phyloP scores from a whole-genome alignment of 2,113 vertebrate species.

The Tupaia tana region DNA sequence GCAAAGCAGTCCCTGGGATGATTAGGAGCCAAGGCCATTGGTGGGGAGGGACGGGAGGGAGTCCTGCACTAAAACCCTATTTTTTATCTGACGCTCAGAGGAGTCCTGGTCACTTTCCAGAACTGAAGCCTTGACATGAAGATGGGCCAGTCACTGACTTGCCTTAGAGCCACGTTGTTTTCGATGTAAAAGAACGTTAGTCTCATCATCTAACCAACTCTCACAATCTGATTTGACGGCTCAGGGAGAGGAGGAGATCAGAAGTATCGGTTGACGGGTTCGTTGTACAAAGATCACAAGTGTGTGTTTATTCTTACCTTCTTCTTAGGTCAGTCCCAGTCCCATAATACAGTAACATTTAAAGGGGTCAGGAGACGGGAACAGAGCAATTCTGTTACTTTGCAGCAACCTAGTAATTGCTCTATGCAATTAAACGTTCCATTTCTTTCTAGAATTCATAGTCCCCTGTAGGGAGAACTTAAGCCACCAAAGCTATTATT shows the following conservation, averaged over 20 bases:
- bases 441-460: not conserved
- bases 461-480: not conserved
- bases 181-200: not conserved
- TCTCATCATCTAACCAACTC: not conserved
- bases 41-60: not conserved
- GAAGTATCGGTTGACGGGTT: not conserved
- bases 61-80: not conserved
- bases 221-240: not conserved
- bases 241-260: not conserved
- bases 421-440: not conserved
- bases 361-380: not conserved
- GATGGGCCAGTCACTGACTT: not conserved
- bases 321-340: not conserved
- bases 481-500: not conserved
- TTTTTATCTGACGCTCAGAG: not conserved
- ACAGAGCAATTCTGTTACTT: not conserved
- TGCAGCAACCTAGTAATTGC: not conserved
- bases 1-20: no score
- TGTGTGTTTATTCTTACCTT: not conserved
- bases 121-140: not conserved
- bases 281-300: not conserved
- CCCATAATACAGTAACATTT: not conserved
- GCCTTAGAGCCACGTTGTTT: not conserved
- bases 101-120: not conserved
- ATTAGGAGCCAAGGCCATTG: not conserved